Evolutionary conservation across 2,797 vertebrate species (phyloP).

Genomic region (Sphaeramia orbicularis): DNA sequence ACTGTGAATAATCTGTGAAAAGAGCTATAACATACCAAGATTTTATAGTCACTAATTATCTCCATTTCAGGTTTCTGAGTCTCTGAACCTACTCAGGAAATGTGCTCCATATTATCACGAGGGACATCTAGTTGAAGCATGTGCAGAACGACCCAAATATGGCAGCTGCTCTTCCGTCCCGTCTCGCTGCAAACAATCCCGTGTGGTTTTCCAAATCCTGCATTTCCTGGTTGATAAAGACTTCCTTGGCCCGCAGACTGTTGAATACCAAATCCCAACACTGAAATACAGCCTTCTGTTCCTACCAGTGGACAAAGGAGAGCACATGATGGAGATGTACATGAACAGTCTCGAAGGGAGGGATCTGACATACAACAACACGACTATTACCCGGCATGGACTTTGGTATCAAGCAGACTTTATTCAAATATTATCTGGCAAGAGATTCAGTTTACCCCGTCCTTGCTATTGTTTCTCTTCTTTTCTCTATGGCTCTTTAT

Average conservation of each 20-base stretch:
- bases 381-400: conserved; percentile 96
- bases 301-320: conserved; percentile 91
- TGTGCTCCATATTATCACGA: conserved; percentile 94
- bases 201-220: conserved; percentile 91
- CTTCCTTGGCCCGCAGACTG: conserved; percentile 95
- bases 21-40: no score
- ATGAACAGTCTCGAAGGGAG: conserved; percentile 89
- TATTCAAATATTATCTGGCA: conserved; percentile 94
- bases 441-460: conserved; percentile 93
- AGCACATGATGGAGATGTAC: conserved; percentile 94
- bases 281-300: conserved; percentile 97
- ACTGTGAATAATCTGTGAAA: neutral
- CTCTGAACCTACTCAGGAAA: conserved; percentile 90
- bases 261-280: conserved; percentile 96
- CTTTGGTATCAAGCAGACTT: conserved; percentile 94
- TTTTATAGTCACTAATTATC: conserved; percentile 8
- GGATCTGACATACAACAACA: conserved; percentile 92
- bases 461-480: conserved; percentile 89
- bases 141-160: conserved; percentile 84
- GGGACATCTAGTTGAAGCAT: conserved; percentile 88
- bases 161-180: conserved; percentile 90
- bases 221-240: conserved; percentile 97
- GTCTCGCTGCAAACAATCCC: conserved; percentile 90
- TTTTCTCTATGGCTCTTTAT: conserved; percentile 92
- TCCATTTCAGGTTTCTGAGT: conserved; percentile 86